These are phyloP conservation scores for Cyprinella venusta DNA, from an alignment of 2,797 vertebrate species.

Conservation along the genomic window DNA sequence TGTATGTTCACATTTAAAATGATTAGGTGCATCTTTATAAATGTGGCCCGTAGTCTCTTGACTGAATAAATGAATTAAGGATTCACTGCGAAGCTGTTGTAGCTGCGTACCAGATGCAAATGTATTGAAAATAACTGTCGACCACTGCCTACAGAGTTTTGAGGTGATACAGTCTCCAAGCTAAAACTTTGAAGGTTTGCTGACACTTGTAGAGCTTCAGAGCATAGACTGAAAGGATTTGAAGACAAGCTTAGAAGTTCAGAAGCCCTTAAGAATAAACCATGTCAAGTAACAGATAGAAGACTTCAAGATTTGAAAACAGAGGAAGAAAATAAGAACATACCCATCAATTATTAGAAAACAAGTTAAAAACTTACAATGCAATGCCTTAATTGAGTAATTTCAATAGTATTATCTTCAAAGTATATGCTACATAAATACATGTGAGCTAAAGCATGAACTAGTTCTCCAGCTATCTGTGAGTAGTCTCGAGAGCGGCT, in stretches of 20 bases:
- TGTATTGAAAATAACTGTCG: neutral
- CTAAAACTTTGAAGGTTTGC: neutral
- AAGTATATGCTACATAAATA: neutral
- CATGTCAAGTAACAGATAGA: conserved; percentile 11
- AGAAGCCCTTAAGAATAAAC: conserved; percentile 1
- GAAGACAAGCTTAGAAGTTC: neutral
- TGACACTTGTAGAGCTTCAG: conserved; percentile 13
- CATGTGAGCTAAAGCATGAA: neutral
- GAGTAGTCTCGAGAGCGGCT: neutral
- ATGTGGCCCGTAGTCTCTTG: neutral
- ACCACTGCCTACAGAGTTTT: neutral
- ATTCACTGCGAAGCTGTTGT: neutral
- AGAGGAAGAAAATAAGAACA: conserved; percentile 7
- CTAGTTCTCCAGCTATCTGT: conserved; percentile 11
- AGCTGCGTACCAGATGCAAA: neutral
- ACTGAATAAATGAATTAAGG: neutral
- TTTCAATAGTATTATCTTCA: neutral
- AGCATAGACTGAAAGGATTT: neutral
- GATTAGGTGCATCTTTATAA: neutral
- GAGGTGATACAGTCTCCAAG: neutral
- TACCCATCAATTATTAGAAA: neutral
- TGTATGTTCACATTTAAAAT: neutral
- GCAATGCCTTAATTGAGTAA: neutral
- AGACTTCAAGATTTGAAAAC: conserved; percentile 11
- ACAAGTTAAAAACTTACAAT: neutral